phyloP scores from a whole-genome alignment of 1,140 invertebrate species.

The Caenorhabditis remanei region DNA sequence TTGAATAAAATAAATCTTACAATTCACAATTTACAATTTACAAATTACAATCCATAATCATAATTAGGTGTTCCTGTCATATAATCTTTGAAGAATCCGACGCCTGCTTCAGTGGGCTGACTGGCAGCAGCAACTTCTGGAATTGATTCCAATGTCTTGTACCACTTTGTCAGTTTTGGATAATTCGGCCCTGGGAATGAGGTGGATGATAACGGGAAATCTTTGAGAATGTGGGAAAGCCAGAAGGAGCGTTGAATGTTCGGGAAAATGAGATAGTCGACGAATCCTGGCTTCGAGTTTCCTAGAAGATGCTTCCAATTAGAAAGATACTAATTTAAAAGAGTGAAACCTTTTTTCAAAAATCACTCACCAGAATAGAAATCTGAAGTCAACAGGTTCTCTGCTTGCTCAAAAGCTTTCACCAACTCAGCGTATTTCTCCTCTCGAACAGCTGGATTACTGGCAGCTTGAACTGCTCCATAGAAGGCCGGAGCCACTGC shows the following conservation, averaged over 20 bases:
- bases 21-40: not conserved
- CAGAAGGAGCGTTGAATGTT: constrained; percentile 33
- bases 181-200: constrained; percentile 54
- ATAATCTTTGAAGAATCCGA: constrained; percentile 13
- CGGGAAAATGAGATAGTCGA: constrained; percentile 35
- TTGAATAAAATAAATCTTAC: too few relatives aligned
- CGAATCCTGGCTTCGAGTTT: constrained; percentile 43
- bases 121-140: constrained; percentile 45
- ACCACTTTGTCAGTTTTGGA: constrained; percentile 55
- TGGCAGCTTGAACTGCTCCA: not conserved
- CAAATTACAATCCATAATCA: constrained; percentile 43
- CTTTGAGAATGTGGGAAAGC: constrained; percentile 12
- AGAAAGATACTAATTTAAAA: not conserved
- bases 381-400: constrained; percentile 51
- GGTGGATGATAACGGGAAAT: not conserved
- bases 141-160: not conserved
- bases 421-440: constrained; percentile 44
- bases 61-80: constrained; percentile 18
- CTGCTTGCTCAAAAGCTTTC: constrained; percentile 52
- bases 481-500: constrained; percentile 38
- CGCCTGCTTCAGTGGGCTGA: constrained; percentile 29
- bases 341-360: not conserved
- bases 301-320: not conserved
- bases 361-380: constrained; percentile 54
- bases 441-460: constrained; percentile 13